These are phyloP conservation scores for Peromyscus polionotus DNA, from an alignment of 2,113 vertebrate genomes.

Conservation along the genomic window DNA sequence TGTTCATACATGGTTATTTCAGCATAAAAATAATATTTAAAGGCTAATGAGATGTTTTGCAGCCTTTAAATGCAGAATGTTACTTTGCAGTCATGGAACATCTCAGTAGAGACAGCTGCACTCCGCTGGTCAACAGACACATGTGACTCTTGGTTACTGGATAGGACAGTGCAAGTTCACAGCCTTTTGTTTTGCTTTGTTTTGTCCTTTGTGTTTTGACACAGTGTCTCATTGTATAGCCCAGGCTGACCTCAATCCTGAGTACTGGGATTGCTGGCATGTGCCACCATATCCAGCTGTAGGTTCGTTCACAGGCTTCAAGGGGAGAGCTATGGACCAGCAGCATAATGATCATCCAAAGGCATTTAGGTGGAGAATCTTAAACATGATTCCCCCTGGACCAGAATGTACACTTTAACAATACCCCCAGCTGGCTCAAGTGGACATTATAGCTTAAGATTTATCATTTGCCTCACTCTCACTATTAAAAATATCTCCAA, in stretches of 20 bases:
- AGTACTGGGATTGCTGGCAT: neutral
- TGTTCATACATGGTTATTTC: neutral
- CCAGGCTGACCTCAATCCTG: neutral
- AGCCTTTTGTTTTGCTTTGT: slow-evolving; percentile 16
- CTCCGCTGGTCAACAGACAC: neutral
- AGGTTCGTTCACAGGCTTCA: neutral
- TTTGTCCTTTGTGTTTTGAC: neutral
- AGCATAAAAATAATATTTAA: neutral
- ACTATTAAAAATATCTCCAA: neutral
- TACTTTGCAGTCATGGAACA: neutral
- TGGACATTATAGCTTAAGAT: neutral
- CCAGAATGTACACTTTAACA: slow-evolving; percentile 14
- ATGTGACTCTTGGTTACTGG: neutral
- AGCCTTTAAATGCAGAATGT: neutral
- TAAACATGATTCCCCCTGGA: neutral
- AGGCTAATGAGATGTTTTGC: neutral
- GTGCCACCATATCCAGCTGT: neutral
- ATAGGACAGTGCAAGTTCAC: neutral
- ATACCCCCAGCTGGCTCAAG: neutral
- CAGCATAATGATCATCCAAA: neutral
- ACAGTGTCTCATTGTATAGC: neutral
- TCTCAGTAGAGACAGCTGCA: neutral
- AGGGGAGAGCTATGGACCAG: neutral
- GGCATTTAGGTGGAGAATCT: neutral
- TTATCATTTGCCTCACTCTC: neutral